Base-by-base conservation (phyloP, 2,888 invertebrate genomes). In the Podabrus alpinus region DNA sequence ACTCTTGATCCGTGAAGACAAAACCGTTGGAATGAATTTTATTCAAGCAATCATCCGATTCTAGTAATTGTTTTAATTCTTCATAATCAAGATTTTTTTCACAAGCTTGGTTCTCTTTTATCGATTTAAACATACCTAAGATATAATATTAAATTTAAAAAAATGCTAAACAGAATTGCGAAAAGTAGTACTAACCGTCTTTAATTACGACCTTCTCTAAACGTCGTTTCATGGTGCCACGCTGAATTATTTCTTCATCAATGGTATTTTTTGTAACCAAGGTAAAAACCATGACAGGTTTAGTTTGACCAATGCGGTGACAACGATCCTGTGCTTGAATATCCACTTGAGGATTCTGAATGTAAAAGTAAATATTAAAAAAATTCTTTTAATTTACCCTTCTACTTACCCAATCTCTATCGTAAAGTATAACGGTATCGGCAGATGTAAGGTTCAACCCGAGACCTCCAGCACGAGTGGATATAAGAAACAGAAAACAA, bases 251-350 rank as follows among this genome's bases (percentile, higher is more conserved):
- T 68, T 82, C 86, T 83, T 94, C 92, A 83, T 94, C 94, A 19
- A 93, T 88, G 0, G 93, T 92, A 77, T 91, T 90, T 77, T 89
- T 90, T 0, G 91, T 89, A 60, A 92, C 89, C 0, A 91, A 82
- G 15, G 91, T 89, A 81, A 92, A 94, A 0, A 94, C 89, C 67
- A 93, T 87, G 7, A 94, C 93, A 1, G 93, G 93, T 78, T 88
- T 90, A 0, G 89, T 91, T 86, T 94, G 94, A 0, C 94, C 94
- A 76, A 94, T 93, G 68, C 94, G 87, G 83, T 94, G 94, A 82
- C 93, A 93, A 62, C 94, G 87, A 80, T 93, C 93, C 88, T 93
- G 92, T 0, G 93, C 93, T 86, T 94, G 94, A 17, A 92, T 87
- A 84, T 94, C 93, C 64, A 82, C 87, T 86, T 92, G 92, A 4